These are phyloP conservation scores for Tachina grossa DNA, from an alignment of 2,888 invertebrate species.

Conservation along the genomic window DNA sequence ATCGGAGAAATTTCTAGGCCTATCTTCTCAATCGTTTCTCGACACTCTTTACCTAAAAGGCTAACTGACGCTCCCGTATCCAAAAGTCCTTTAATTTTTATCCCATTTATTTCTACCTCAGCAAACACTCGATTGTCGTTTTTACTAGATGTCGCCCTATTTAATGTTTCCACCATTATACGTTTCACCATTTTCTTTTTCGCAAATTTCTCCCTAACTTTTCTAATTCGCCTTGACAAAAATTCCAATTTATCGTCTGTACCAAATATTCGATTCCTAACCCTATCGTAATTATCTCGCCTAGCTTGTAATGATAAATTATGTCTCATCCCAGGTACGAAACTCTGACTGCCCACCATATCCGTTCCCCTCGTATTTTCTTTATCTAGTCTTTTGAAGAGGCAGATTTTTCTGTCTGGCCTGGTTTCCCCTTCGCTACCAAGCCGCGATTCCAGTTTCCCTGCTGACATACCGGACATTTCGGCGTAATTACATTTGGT, in stretches of 20 bases:
- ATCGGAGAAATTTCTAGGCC: background rate
- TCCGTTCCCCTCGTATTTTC: background rate
- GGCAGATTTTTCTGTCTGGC: background rate
- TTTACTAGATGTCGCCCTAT: background rate
- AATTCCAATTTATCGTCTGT: too few species aligned
- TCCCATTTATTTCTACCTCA: background rate
- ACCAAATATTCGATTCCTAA: too few species aligned
- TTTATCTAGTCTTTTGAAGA: background rate
- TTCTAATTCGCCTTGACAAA: too few species aligned
- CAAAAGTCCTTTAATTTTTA: background rate
- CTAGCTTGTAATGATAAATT: background rate
- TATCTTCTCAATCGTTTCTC: conserved; percentile 23
- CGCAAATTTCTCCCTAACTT: background rate
- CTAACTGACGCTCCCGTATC: conserved; percentile 25
- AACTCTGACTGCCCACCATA: background rate
- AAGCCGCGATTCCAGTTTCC: background rate
- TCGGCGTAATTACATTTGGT: background rate
- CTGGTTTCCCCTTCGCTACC: background rate
- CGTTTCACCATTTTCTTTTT: background rate
- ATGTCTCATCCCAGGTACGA: background rate
- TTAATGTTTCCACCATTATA: background rate
- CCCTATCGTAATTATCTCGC: background rate
- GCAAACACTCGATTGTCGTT: background rate
- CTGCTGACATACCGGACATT: background rate
- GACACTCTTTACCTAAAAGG: conserved; percentile 26